Base-by-base conservation (phyloP, 2,888 invertebrate species). In the Macrophya alboannulata region DNA sequence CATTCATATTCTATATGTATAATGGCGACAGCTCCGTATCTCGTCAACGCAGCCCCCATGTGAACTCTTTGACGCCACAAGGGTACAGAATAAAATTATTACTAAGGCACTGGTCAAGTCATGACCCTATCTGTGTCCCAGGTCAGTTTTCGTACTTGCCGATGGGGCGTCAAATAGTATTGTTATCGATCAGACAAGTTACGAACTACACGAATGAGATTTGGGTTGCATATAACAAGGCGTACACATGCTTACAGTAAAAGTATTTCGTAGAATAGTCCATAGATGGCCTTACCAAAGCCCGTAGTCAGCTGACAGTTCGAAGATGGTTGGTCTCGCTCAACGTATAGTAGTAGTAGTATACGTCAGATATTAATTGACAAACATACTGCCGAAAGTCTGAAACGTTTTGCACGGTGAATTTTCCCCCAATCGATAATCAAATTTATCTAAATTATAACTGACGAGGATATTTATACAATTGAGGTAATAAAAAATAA, bases 391-490 rank as follows among this genome's bases (percentile, higher is more conserved):
- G 37, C 17, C 37, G 17, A 25, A 68, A 37, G 31, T 21, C 17
- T 8, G 6, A 15, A 65, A 8, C 4, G 8, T 68, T 37, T 68
- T 37, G 12, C 21, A 37, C 17, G 15, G 68, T 37, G 37, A 37
- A 68, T 68, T 68, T 31, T 37, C 6, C 1, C 1, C 31, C 17
- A 37, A 68, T 5, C 37, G 17, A 68, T 68, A 68, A 68, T 65
- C 25, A 31, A 31, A 15, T 12, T 31, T 4, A 65, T 37, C 4
- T 8, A 37, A 37, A 68, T 17, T 37, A 68, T 17, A 68, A 17
- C 25, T 68, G 25, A 68, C 31, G 37, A 68, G 37, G 37, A 68
- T 37, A 68, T 68, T 68, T 68, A 37, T 37, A 68, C 31, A 68
- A 17, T 17, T 17, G 17, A 68, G 68, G 68, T 68, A 68, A 8